These are phyloP conservation scores for Corythornis madagascariensis DNA, from an alignment of 2,113 vertebrate genomes.

Conservation along the genomic window DNA sequence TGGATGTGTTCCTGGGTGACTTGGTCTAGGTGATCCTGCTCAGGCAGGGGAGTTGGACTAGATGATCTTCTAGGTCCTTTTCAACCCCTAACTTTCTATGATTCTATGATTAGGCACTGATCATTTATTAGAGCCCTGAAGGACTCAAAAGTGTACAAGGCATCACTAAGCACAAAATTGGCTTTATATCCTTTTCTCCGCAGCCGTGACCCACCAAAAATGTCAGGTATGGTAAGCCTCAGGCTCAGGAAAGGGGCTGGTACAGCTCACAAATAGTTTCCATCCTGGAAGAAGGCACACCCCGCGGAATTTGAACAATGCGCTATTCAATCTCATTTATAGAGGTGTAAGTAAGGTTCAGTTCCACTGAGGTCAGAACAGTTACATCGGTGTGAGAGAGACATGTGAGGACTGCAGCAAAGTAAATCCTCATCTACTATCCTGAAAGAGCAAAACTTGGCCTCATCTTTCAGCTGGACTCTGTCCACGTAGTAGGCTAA, in stretches of 20 bases:
- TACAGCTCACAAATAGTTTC: conserved; percentile 63
- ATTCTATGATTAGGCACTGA: background rate
- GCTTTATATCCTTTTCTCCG: conserved; percentile 12
- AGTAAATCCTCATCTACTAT: background rate
- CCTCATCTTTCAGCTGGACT: background rate
- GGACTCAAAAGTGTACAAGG: background rate
- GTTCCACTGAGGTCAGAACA: conserved; percentile 54
- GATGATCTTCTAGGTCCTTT: too few relatives aligned
- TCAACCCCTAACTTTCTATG: too few relatives aligned
- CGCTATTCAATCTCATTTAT: conserved; percentile 44
- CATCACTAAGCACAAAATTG: conserved; percentile 10
- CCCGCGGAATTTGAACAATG: conserved; percentile 47
- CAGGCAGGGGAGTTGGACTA: too few relatives aligned
- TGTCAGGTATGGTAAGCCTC: conserved; percentile 49
- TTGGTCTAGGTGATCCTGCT: too few relatives aligned
- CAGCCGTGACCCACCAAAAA: conserved; percentile 56
- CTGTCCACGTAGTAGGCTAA: background rate
- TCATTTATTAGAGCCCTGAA: background rate
- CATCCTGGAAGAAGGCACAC: conserved; percentile 43
- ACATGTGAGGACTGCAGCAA: background rate
- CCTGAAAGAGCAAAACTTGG: background rate
- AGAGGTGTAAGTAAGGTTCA: conserved; percentile 49
- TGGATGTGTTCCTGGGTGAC: too few relatives aligned
- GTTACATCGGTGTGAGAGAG: conserved; percentile 32
- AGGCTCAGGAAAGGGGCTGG: background rate